These are phyloP conservation scores for Clamator glandarius DNA, from an alignment of 2,797 vertebrate genomes.

Conservation along the genomic window DNA sequence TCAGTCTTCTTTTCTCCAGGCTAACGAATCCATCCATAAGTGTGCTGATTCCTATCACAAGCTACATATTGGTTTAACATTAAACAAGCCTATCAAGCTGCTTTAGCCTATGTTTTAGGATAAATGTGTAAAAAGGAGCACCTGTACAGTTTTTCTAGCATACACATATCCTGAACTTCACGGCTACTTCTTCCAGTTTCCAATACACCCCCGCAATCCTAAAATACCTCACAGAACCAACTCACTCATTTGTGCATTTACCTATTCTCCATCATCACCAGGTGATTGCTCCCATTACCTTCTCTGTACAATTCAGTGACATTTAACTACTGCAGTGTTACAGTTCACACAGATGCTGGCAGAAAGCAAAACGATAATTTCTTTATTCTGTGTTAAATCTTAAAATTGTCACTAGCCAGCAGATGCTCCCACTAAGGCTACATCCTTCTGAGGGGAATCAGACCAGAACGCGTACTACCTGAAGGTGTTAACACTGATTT, in stretches of 20 bases:
- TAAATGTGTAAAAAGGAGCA: background rate
- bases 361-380: background rate
- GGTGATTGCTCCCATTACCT: background rate
- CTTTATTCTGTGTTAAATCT: background rate
- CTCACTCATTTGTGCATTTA: background rate
- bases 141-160: background rate
- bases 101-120: background rate
- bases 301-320: background rate
- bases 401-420: background rate
- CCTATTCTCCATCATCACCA: background rate
- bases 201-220: background rate
- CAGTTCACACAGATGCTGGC: background rate
- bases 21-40: rapidly evolving
- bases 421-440: background rate
- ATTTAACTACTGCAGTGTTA: background rate
- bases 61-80: background rate
- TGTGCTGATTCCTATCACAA: background rate
- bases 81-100: background rate
- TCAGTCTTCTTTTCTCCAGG: no score
- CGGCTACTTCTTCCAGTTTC: background rate
- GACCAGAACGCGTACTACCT: rapidly evolving
- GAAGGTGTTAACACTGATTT: rapidly evolving
- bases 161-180: background rate
- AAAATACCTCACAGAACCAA: background rate
- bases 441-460: background rate